These are phyloP conservation scores for Meloidogyne hapla DNA, from an alignment of 1,140 invertebrate species.

Conservation along the genomic window DNA sequence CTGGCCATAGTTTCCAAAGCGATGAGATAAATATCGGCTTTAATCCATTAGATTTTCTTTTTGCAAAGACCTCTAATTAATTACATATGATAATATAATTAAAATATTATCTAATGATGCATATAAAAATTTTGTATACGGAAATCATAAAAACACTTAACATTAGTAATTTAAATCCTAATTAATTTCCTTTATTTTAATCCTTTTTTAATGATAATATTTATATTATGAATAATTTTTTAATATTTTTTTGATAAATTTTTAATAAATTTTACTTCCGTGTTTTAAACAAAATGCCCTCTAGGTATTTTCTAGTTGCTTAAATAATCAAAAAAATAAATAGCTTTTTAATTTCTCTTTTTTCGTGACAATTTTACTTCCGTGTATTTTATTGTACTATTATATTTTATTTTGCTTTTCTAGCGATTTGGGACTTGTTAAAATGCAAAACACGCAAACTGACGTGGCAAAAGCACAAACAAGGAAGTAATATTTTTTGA, in stretches of 20 bases:
- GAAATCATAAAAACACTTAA: too few relatives aligned
- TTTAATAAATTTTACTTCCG: neutral
- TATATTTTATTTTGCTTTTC: neutral
- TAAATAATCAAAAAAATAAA: neutral
- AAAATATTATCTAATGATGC: too few relatives aligned
- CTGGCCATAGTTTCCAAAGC: too few relatives aligned
- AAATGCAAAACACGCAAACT: neutral
- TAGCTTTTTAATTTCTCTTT: neutral
- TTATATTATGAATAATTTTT: neutral
- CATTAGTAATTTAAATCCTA: too few relatives aligned
- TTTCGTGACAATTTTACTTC: neutral
- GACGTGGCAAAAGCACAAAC: neutral
- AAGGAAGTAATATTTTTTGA: neutral
- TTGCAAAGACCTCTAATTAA: too few relatives aligned
- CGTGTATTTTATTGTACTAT: neutral
- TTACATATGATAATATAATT: too few relatives aligned
- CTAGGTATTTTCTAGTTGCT: neutral
- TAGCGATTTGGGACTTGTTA: neutral
- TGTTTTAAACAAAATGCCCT: neutral
- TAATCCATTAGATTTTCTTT: too few relatives aligned
- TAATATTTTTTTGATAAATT: neutral
- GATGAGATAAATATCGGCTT: too few relatives aligned
- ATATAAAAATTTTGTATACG: too few relatives aligned
- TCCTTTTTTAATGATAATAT: neutral
- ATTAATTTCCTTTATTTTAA: too few relatives aligned